phyloP scores from a whole-genome alignment of 1,140 invertebrate species.

The Tenebrio molitor region DNA sequence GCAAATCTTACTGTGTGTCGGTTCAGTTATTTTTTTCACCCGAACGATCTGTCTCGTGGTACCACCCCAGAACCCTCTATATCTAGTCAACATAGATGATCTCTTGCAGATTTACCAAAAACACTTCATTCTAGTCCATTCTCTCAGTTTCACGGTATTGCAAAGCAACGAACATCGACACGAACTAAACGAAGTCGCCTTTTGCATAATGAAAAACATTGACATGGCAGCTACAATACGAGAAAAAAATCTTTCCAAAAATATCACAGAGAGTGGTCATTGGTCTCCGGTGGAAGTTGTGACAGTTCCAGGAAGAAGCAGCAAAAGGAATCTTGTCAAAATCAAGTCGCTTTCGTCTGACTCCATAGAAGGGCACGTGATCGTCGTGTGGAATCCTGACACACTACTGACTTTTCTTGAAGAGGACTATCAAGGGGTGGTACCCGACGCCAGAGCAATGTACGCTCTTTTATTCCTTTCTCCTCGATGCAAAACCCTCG shows the following conservation, averaged over 20 bases:
- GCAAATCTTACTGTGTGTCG: no score
- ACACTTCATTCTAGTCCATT: neutral
- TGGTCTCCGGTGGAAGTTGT: no score
- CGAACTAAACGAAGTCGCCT: neutral
- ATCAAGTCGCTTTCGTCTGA: neutral
- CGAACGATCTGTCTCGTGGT: no score
- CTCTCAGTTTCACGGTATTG: neutral
- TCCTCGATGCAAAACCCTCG: neutral
- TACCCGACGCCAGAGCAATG: neutral
- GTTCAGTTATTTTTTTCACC: no score
- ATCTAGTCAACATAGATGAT: neutral
- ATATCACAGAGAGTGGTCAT: no score
- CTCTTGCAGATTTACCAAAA: neutral
- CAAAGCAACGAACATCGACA: neutral
- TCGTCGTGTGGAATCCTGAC: neutral
- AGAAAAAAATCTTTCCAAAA: neutral
- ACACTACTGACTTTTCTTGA: neutral
- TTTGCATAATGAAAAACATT: neutral
- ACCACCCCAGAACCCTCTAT: neutral
- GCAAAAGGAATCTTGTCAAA: conserved; percentile 1
- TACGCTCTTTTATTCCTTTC: neutral
- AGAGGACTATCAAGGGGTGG: neutral
- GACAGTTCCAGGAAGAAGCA: neutral
- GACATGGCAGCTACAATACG: neutral
- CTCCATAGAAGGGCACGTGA: neutral